phyloP scores from a whole-genome alignment of 1,140 invertebrate genomes.

The Ceratitis capitata region DNA sequence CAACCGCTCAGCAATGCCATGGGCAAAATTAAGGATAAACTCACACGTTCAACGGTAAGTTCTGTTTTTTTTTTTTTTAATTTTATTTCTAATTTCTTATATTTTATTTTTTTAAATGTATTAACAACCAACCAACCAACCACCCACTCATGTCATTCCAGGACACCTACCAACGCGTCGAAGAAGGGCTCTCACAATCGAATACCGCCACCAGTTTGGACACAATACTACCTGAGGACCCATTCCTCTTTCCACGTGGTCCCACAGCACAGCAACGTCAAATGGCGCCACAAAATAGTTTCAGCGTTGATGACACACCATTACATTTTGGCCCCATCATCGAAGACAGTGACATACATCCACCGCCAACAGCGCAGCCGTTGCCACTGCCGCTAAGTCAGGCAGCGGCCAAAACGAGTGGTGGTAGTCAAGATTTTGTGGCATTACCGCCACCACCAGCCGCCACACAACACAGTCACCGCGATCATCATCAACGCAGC shows the following conservation, averaged over 20 bases:
- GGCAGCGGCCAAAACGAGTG: slow-evolving; percentile 42
- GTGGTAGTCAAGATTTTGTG: slow-evolving; percentile 52
- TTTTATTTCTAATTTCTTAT: not conserved
- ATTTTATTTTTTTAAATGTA: not conserved
- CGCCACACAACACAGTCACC: slow-evolving; percentile 53
- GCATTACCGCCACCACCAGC: slow-evolving; percentile 55
- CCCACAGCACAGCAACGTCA: slow-evolving; percentile 45
- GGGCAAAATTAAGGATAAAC: slow-evolving; percentile 63
- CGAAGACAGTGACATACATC: slow-evolving; percentile 58
- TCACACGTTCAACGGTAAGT: slow-evolving; percentile 59
- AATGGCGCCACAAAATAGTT: slow-evolving; percentile 45
- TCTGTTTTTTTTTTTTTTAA: not conserved
- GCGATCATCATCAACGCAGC: slow-evolving; percentile 57
- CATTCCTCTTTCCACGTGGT: slow-evolving; percentile 54
- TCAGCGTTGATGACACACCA: slow-evolving; percentile 52
- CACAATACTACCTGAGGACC: slow-evolving; percentile 63
- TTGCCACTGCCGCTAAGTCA: slow-evolving; percentile 41
- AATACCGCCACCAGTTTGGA: slow-evolving; percentile 64
- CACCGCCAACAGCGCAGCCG: slow-evolving; percentile 48
- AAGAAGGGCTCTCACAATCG: slow-evolving; percentile 59
- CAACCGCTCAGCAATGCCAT: slow-evolving; percentile 62
- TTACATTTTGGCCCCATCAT: slow-evolving; percentile 58
- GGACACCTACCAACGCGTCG: slow-evolving; percentile 60
- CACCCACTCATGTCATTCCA: not conserved
- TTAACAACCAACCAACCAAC: not conserved